Evolutionary conservation across 2,888 invertebrate species (phyloP).

Genomic region (Eurois occulta): DNA sequence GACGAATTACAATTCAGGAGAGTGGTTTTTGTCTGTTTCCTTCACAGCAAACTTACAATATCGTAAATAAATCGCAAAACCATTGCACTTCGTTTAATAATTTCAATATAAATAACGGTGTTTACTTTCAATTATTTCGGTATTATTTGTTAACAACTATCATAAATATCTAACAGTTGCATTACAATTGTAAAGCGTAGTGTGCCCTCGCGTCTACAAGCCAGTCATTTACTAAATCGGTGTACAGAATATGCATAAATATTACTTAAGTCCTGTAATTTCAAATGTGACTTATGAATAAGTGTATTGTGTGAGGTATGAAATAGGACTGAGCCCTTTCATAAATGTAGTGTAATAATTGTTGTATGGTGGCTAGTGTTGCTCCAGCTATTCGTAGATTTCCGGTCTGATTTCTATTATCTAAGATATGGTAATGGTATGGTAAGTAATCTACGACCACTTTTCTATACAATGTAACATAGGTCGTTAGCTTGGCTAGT

Average conservation of each 20-base stretch:
- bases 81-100: slow-evolving; percentile 13
- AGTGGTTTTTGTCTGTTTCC: slow-evolving; percentile 3
- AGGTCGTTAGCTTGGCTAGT: slow-evolving; percentile 2
- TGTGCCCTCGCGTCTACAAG: slow-evolving; percentile 45
- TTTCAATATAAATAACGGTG: slow-evolving; percentile 8
- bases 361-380: slow-evolving; percentile 50
- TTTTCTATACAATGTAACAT: slow-evolving; percentile 46
- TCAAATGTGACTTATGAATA: slow-evolving; percentile 67
- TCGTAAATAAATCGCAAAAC: slow-evolving; percentile 23
- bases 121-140: slow-evolving; percentile 40
- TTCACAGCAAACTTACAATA: background rate
- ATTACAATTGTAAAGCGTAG: slow-evolving; percentile 28
- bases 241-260: slow-evolving; percentile 63
- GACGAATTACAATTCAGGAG: background rate
- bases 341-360: slow-evolving; percentile 65
- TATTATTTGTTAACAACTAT: slow-evolving; percentile 37
- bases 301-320: slow-evolving; percentile 63
- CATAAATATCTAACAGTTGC: slow-evolving; percentile 49
- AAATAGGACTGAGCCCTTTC: slow-evolving; percentile 59
- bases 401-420: slow-evolving; percentile 62
- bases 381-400: slow-evolving; percentile 47
- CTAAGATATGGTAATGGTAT: slow-evolving; percentile 59
- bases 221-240: slow-evolving; percentile 55
- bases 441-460: slow-evolving; percentile 49
- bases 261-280: slow-evolving; percentile 65